Evolutionary conservation across 1,140 invertebrate genomes (phyloP).

Genomic region (Drosophila sturtevanti): DNA sequence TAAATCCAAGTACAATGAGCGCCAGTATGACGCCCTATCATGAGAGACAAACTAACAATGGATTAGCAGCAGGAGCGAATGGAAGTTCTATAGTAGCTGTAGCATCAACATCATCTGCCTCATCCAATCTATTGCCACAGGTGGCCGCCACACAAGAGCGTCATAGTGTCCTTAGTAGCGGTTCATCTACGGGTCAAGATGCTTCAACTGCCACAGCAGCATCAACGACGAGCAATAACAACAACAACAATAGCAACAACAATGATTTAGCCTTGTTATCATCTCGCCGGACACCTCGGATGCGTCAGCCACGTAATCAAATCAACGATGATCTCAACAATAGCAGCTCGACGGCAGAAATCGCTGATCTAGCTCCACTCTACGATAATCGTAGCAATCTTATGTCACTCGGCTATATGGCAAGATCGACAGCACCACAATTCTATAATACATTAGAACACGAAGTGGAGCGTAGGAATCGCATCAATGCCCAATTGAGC

Average conservation of each 20-base stretch:
- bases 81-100: slow-evolving; percentile 33
- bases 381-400: slow-evolving; percentile 79
- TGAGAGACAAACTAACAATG: slow-evolving; percentile 70
- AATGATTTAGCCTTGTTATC: slow-evolving; percentile 28
- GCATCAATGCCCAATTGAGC: slow-evolving; percentile 78
- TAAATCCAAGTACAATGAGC: not conserved
- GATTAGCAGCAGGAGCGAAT: slow-evolving; percentile 11
- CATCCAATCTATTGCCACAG: slow-evolving; percentile 40
- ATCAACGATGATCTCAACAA: slow-evolving; percentile 68
- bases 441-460: slow-evolving; percentile 78
- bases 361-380: slow-evolving; percentile 66
- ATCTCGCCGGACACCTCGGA: slow-evolving; percentile 42
- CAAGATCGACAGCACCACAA: slow-evolving; percentile 62
- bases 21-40: slow-evolving; percentile 83
- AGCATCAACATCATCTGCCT: slow-evolving; percentile 43
- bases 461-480: slow-evolving; percentile 78
- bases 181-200: slow-evolving; percentile 68
- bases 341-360: slow-evolving; percentile 69
- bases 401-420: slow-evolving; percentile 75
- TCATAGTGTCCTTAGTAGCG: slow-evolving; percentile 74
- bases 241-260: slow-evolving; percentile 45
- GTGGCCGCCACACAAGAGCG: slow-evolving; percentile 69
- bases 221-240: slow-evolving; percentile 40
- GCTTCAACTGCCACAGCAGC: slow-evolving; percentile 69
- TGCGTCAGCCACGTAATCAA: slow-evolving; percentile 40